These are phyloP conservation scores for Dendrocopos noguchii DNA, from an alignment of 2,113 vertebrate species.

Conservation along the genomic window DNA sequence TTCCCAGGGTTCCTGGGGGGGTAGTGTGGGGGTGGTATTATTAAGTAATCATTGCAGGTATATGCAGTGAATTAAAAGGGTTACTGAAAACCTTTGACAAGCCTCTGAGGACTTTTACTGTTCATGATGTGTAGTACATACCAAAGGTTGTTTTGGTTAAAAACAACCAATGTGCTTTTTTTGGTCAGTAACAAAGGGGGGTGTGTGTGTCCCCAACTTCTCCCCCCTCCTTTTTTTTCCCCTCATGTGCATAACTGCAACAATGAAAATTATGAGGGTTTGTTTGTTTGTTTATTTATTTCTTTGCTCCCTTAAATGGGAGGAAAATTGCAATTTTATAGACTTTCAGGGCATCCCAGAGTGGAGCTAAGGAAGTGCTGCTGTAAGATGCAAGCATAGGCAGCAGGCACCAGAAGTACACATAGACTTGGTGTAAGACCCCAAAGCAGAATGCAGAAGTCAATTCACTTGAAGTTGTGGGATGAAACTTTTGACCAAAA, in stretches of 20 bases:
- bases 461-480: not conserved
- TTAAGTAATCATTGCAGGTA: not conserved
- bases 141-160: slow-evolving; percentile 10
- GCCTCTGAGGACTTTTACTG: not conserved
- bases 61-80: not conserved
- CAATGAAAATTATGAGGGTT: not conserved
- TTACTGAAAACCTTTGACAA: not conserved
- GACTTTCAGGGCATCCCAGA: not conserved
- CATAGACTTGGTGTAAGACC: not conserved
- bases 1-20: not conserved
- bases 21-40: too few species aligned
- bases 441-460: not conserved
- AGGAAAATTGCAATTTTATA: not conserved
- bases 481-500: not conserved
- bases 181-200: not conserved
- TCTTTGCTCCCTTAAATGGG: not conserved
- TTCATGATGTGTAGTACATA: not conserved
- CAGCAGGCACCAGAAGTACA: not conserved
- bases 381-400: not conserved
- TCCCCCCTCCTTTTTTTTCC: not conserved
- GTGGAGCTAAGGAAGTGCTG: not conserved
- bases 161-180: not conserved
- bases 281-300: not conserved
- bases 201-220: not conserved
- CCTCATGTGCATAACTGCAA: not conserved